These are phyloP conservation scores for Haliclystus octoradiatus DNA, from an alignment of 30 jellyfish, hydroid and myxozoan species.

Conservation along the genomic window DNA sequence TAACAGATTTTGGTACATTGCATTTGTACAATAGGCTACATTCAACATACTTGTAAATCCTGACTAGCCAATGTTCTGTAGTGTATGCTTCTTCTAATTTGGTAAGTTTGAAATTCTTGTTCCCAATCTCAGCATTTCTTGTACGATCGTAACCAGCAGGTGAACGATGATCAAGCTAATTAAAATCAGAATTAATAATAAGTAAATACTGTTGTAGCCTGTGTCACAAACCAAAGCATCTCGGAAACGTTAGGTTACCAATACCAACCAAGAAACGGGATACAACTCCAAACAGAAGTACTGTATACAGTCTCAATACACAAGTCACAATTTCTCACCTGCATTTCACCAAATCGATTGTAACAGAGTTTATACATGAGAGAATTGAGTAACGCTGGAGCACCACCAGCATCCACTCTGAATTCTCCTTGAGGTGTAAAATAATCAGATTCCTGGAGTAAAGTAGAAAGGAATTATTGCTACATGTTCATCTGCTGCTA, in stretches of 20 bases:
- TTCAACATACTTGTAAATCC: conserved; percentile 75
- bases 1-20: too few species aligned
- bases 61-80: conserved; percentile 97
- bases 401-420: conserved; percentile 91
- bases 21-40: too few species aligned
- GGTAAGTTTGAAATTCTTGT: conserved; percentile 71
- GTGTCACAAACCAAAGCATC: too few species aligned
- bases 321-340: conserved; percentile 33
- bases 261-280: not conserved
- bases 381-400: conserved; percentile 80
- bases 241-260: not conserved
- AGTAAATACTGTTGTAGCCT: not conserved
- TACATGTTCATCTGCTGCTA: too few species aligned
- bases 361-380: conserved; percentile 93
- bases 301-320: not conserved
- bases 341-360: conserved; percentile 89
- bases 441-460: conserved; percentile 96
- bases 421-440: conserved; percentile 98
- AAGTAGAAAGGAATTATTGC: not conserved
- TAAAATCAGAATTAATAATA: not conserved
- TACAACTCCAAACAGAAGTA: not conserved
- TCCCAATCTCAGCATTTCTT: conserved; percentile 96
- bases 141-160: conserved; percentile 99
- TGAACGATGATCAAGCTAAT: conserved; percentile 88
- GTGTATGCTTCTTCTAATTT: conserved; percentile 98